Evolutionary conservation across 2,113 vertebrate species (phyloP), one percentile per base, ranked within the genome.

Genomic region (Cyphomyrus plagiostoma): DNA sequence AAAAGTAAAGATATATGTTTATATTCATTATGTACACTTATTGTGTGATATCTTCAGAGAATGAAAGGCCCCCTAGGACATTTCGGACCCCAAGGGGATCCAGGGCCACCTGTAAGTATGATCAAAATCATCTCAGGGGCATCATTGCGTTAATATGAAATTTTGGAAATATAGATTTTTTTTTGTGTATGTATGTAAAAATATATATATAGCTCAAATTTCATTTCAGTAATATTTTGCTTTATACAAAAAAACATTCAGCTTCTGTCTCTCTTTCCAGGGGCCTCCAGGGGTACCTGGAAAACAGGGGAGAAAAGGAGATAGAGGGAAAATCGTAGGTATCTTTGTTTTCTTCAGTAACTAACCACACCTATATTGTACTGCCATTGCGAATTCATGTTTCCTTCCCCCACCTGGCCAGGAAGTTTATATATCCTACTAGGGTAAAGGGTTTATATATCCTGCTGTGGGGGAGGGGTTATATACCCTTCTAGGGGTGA

Each of bases 261-360:
- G 48, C 26, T 23, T 58, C n/a, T 85, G 66, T 90, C 88, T 89
- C 9, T 92, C 13, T 91, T 88, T 93, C 3, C 83, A 96, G 95
- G 96, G 95, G 1, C 91, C 88, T 19, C 92, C 94, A 70, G 95
- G 96, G 90, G 92, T 94, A 89, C 85, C 91, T 90, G 96, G 96
- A 50, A 95, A 93, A 52, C 94, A 94, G 89, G 95, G 95, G 56
- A 91, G 35, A 66, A 95, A 94, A 92, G 96, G 96, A 93, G 90
- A 90, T 85, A 49, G 52, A 58, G 96, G 96, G 88, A 91, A 91
- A 87, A 93, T 90, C 19, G 95, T 96, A 94, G 26, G 95, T 93
- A 92, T 90, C 89, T 85, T 39, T 46, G 46, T 7, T 89, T 91
- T 10, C 19, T 77, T 91, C 91, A 90, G 19, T 58, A 88, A 82